These are phyloP conservation scores for Lasioglossum vierecki DNA, from an alignment of 2,888 invertebrate species.

Conservation along the genomic window DNA sequence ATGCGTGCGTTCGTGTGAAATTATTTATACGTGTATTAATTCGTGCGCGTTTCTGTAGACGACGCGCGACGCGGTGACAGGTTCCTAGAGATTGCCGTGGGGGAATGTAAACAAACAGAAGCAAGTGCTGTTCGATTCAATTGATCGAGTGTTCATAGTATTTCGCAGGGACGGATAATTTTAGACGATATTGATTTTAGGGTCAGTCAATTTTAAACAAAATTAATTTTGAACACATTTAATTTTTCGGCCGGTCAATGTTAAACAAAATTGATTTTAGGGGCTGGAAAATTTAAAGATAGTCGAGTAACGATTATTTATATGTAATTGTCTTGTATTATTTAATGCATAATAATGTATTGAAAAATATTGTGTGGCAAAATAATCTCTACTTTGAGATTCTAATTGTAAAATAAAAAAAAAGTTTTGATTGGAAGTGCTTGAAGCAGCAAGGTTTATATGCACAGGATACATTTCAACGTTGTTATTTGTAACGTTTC, in stretches of 20 bases:
- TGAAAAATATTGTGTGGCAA: too few relatives aligned
- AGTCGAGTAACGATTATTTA: too few relatives aligned
- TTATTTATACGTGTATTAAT: not conserved
- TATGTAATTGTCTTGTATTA: too few relatives aligned
- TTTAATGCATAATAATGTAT: too few relatives aligned
- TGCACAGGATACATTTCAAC: not conserved
- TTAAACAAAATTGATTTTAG: not conserved
- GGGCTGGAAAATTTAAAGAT: too few relatives aligned
- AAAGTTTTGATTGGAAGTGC: not conserved
- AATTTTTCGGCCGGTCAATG: not conserved
- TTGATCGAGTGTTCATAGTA: not conserved
- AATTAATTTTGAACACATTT: not conserved
- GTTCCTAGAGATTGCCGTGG: not conserved
- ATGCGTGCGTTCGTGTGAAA: not conserved
- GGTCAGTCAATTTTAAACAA: not conserved
- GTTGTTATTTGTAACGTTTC: not conserved
- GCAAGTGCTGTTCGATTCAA: not conserved
- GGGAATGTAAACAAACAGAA: slow-evolving; percentile 34
- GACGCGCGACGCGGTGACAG: slow-evolving; percentile 12
- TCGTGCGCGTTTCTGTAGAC: slow-evolving; percentile 1
- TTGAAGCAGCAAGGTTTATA: not conserved
- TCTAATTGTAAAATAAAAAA: too few relatives aligned
- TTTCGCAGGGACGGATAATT: not conserved
- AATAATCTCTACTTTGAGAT: too few relatives aligned
- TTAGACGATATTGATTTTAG: not conserved